These are phyloP conservation scores for Podiceps cristatus DNA, from an alignment of 2,113 vertebrate genomes.

Conservation along the genomic window DNA sequence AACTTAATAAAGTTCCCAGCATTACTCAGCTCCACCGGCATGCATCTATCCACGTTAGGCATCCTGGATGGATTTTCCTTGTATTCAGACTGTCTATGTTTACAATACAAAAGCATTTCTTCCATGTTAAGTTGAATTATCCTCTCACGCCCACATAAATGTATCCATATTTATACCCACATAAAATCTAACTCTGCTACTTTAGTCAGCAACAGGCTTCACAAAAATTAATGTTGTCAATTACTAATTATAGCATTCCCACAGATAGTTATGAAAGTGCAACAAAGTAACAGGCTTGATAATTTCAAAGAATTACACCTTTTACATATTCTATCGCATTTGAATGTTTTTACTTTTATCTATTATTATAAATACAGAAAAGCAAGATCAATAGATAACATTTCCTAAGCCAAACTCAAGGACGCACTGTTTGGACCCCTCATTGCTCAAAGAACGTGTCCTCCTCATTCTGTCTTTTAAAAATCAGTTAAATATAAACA, in stretches of 20 bases:
- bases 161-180: neutral
- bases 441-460: neutral
- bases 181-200: neutral
- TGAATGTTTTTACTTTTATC: neutral
- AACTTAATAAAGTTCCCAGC: neutral
- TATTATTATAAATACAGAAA: neutral
- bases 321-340: neutral
- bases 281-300: neutral
- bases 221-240: constrained; percentile 2
- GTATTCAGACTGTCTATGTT: neutral
- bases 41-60: neutral
- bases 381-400: neutral
- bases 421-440: neutral
- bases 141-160: neutral
- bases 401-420: neutral
- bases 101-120: neutral
- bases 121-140: neutral
- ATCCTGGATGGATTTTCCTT: neutral
- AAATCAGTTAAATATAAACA: constrained; percentile 75
- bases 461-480: neutral
- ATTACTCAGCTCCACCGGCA: neutral
- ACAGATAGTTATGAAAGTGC: neutral
- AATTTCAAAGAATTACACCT: neutral
- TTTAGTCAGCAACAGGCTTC: neutral
- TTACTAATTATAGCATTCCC: neutral